Percentiles rank a stretch among this genome's conserved stretches.
These are phyloP conservation scores for Ictalurus furcatus DNA, from an alignment of 2,113 vertebrate species.

Conservation along the genomic window DNA sequence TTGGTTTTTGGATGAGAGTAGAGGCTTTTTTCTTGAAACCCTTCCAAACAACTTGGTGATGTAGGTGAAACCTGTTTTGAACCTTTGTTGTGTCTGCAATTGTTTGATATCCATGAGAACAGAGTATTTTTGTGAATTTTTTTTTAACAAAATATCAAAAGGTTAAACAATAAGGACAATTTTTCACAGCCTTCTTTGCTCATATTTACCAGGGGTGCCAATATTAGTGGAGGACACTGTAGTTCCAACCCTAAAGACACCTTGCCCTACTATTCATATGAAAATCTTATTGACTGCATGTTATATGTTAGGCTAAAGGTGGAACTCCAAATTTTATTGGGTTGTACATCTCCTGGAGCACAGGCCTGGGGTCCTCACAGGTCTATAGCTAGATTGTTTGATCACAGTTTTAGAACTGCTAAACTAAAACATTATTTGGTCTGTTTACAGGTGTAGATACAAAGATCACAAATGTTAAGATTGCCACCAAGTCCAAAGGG, in stretches of 20 bases:
- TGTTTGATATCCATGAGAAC: no score
- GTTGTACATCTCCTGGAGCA: background rate
- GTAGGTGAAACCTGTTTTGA: no score
- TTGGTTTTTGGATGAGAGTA: no score
- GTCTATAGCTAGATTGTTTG: background rate
- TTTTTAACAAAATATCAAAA: no score
- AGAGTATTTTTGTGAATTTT: no score
- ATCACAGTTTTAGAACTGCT: background rate
- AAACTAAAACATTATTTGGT: conserved; percentile 8
- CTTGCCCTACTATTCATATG: background rate
- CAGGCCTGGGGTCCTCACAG: background rate
- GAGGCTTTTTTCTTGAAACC: no score
- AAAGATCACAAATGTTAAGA: conserved; percentile 88
- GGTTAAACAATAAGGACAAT: no score
- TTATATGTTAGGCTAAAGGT: background rate
- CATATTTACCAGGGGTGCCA: no score
- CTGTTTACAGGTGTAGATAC: conserved; percentile 82
- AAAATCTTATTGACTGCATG: background rate
- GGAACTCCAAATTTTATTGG: background rate
- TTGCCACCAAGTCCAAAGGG: conserved; percentile 91
- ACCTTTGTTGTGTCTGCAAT: no score
- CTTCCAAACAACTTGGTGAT: no score
- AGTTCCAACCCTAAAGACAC: background rate
- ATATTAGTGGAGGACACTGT: no score
- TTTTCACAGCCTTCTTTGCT: no score